Evolutionary conservation across 2,797 vertebrate genomes (phyloP).

Genomic region (Eremophila alpestris): DNA sequence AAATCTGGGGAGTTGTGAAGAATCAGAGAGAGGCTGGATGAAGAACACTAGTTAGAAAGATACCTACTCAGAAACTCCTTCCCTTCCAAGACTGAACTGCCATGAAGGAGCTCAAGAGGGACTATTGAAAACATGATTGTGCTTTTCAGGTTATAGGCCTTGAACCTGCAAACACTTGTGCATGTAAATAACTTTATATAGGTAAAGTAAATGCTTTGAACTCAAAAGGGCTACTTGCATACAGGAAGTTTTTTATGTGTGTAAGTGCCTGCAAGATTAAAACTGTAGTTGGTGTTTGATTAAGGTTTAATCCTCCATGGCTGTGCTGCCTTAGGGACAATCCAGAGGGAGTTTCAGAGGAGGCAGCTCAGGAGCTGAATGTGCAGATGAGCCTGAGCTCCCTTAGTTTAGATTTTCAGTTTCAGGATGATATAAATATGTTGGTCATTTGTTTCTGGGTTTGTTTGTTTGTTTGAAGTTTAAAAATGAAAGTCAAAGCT

Average conservation of each 20-base stretch:
- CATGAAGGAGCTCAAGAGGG: conserved; percentile 40
- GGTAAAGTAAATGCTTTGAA: conserved; percentile 33
- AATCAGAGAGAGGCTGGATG: background rate
- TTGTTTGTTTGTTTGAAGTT: background rate
- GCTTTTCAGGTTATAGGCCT: conserved; percentile 39
- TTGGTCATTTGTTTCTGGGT: background rate
- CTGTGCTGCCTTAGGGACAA: background rate
- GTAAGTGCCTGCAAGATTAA: conserved; percentile 1
- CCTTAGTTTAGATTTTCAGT: background rate
- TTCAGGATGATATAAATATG: background rate
- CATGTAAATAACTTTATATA: conserved; percentile 30
- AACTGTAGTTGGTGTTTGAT: conserved; percentile 21
- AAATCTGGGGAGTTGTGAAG: conserved; percentile 18
- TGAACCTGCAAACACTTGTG: conserved; percentile 38
- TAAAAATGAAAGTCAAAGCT: background rate
- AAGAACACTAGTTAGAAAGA: background rate
- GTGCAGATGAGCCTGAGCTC: background rate
- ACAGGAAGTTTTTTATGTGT: background rate
- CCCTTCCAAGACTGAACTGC: background rate
- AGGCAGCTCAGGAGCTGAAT: background rate
- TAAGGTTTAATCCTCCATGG: background rate
- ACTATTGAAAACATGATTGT: conserved; percentile 20
- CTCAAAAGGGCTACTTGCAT: background rate
- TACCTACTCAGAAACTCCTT: conserved; percentile 9
- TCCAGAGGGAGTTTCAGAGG: background rate